A percentile compares a stretch with the other conserved stretches of the same genome.
phyloP scores from a whole-genome alignment of 2,888 invertebrate species.

The Mesorhabditis spiculigera region DNA sequence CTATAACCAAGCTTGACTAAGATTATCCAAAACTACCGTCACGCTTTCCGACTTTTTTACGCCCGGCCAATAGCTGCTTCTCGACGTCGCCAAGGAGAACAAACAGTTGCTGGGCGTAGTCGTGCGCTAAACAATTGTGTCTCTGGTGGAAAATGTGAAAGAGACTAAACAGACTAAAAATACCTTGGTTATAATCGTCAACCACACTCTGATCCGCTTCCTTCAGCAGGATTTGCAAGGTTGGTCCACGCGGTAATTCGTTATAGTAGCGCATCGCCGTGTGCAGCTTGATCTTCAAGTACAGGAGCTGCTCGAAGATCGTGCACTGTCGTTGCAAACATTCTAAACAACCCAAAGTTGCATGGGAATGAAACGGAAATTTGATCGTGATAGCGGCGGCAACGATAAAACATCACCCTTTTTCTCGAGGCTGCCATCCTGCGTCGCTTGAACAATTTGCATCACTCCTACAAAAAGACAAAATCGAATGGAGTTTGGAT shows the following conservation, averaged over 20 bases:
- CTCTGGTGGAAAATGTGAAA: not conserved
- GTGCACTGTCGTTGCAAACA: constrained; percentile 25
- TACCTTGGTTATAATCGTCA: constrained; percentile 25
- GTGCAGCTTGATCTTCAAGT: constrained; percentile 36
- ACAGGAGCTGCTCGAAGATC: constrained; percentile 47
- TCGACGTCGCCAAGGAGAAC: constrained; percentile 19
- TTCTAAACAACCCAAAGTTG: too few relatives aligned
- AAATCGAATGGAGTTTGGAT: too few relatives aligned
- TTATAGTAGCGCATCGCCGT: constrained; percentile 37
- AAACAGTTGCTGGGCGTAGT: constrained; percentile 30
- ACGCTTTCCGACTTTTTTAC: constrained; percentile 9
- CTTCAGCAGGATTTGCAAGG: constrained; percentile 26
- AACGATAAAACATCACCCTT: too few relatives aligned
- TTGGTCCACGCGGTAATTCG: constrained; percentile 43
- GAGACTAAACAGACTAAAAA: not conserved
- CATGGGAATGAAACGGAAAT: too few relatives aligned
- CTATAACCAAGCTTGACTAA: constrained; percentile 6
- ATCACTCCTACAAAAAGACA: too few relatives aligned
- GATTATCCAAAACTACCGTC: not conserved
- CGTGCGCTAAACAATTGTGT: constrained; percentile 19
- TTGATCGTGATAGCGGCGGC: too few relatives aligned
- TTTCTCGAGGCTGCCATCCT: too few relatives aligned
- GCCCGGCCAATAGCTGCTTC: constrained; percentile 12
- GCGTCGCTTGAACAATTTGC: too few relatives aligned
- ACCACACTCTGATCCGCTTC: constrained; percentile 27